A percentile compares a stretch with the other conserved stretches of the same genome.
Conservation (phyloP, 2,113 vertebrate genomes). For the Xenus cinereus region DNA sequence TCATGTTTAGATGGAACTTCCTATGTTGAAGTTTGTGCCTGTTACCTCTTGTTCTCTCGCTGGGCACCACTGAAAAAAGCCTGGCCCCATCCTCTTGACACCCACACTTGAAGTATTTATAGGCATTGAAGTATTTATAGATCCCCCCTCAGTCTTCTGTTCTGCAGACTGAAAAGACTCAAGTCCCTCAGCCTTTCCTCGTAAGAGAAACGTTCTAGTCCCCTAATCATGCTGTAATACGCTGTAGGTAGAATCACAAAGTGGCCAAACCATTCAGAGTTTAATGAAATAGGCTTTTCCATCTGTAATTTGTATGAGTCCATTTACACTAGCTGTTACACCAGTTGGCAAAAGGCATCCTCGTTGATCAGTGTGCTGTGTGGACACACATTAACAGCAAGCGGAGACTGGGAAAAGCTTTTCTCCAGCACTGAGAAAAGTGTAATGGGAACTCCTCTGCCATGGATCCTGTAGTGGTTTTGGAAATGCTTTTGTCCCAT, state of each 20-base stretch:
- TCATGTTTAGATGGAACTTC: too few relatives aligned
- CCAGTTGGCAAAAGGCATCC: not conserved
- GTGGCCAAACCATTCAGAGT: not conserved
- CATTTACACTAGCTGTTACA: not conserved
- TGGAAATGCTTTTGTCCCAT: not conserved
- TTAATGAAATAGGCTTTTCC: not conserved
- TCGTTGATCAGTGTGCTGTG: not conserved
- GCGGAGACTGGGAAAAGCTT: not conserved
- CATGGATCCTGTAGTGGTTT: not conserved
- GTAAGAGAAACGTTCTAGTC: too few relatives aligned
- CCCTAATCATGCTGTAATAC: not conserved
- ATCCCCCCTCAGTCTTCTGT: too few relatives aligned
- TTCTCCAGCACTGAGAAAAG: too few relatives aligned
- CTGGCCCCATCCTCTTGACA: too few relatives aligned
- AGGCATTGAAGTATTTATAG: too few relatives aligned
- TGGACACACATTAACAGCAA: not conserved
- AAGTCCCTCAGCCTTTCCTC: too few relatives aligned
- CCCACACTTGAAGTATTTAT: too few relatives aligned
- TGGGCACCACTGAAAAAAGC: too few relatives aligned
- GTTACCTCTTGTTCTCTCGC: too few relatives aligned
- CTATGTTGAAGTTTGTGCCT: too few relatives aligned
- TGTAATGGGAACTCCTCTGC: not conserved
- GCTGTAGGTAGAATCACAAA: not conserved
- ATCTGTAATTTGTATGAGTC: not conserved
- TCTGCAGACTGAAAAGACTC: too few relatives aligned